A percentile compares a stretch with the other conserved stretches of the same genome.
Evolutionary conservation across 2,113 vertebrate genomes (phyloP).

Genomic region (Bufo bufo): DNA sequence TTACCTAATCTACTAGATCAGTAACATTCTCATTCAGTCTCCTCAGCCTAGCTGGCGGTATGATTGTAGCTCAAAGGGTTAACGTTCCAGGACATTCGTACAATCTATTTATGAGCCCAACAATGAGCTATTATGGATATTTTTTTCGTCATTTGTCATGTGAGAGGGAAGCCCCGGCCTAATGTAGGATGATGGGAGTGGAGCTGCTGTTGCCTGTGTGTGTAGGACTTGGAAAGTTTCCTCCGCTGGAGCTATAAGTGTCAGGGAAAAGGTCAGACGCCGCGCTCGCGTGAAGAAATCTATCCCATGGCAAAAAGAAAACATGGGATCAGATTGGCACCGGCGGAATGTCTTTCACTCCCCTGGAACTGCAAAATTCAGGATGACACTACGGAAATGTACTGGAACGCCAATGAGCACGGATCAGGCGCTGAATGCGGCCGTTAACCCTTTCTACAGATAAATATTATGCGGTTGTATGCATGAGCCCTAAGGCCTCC

Average conservation of each 20-base stretch:
- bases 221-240: background rate
- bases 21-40: background rate
- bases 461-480: too few relatives aligned
- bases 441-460: background rate
- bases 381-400: constrained; percentile 18
- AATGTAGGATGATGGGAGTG: background rate
- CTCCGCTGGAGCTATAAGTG: constrained; percentile 1
- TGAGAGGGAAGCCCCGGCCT: constrained; percentile 26
- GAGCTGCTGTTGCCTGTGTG: background rate
- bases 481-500: too few relatives aligned
- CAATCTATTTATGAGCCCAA: background rate
- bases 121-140: background rate
- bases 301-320: constrained; percentile 32
- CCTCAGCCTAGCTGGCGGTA: background rate
- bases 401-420: background rate
- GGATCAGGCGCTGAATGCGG: background rate
- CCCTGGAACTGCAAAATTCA: background rate
- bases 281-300: background rate
- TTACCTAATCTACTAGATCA: background rate
- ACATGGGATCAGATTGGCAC: constrained; percentile 27
- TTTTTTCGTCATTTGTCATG: background rate
- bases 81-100: background rate
- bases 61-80: background rate
- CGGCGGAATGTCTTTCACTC: constrained; percentile 11
- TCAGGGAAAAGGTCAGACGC: constrained; percentile 46